A percentile compares a stretch with the other conserved stretches of the same genome.
These are phyloP conservation scores for Merluccius polli DNA, from an alignment of 2,797 vertebrate species.

Conservation along the genomic window DNA sequence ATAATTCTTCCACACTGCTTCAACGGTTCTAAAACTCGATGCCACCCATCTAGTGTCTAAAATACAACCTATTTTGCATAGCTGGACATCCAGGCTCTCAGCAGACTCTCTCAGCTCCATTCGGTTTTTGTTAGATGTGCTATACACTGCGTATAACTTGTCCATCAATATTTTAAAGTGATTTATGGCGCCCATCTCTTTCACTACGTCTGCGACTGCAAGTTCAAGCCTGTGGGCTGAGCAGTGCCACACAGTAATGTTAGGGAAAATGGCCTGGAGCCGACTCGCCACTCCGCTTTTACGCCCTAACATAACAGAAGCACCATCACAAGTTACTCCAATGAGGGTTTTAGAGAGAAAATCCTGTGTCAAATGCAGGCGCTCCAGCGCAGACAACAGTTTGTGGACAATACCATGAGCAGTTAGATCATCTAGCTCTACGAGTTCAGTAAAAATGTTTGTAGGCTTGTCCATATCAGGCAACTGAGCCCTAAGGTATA, in stretches of 20 bases:
- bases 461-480: constrained; percentile 8
- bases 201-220: constrained; percentile 19
- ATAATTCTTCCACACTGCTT: constrained; percentile 4
- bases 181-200: constrained; percentile 38
- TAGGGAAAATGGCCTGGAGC: constrained; percentile 23
- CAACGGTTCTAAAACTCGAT: constrained; percentile 11
- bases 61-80: too few species aligned
- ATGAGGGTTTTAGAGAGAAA: constrained; percentile 20
- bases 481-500: background rate
- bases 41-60: background rate
- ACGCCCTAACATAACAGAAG: constrained; percentile 17
- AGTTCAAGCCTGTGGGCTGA: constrained; percentile 16
- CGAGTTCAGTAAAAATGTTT: constrained; percentile 9
- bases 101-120: too few species aligned
- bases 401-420: constrained; percentile 12
- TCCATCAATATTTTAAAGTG: constrained; percentile 26
- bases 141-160: too few species aligned
- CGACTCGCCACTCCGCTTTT: constrained; percentile 13
- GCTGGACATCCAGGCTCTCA: too few species aligned
- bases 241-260: constrained; percentile 22
- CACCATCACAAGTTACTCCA: constrained; percentile 19
- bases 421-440: background rate
- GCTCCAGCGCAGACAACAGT: background rate
- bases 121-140: too few species aligned
- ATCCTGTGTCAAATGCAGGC: background rate